Base-by-base conservation (phyloP, 2,113 vertebrate species). In the Cacatua alba region DNA sequence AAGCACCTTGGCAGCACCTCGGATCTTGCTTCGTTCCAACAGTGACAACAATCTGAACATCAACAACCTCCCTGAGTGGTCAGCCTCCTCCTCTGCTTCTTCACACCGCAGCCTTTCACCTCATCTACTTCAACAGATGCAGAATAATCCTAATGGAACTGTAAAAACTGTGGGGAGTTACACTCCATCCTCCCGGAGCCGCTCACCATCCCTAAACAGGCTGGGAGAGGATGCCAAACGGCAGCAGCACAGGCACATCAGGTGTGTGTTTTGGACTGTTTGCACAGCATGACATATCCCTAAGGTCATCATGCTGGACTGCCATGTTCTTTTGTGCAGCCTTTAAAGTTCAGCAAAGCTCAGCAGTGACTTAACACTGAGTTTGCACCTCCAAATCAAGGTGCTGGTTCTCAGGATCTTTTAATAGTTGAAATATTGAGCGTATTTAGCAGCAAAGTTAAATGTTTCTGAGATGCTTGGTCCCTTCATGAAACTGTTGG, bases 21-120 rank as follows among this genome's bases (percentile, higher is more conserved):
- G 99, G 85, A 98, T 99, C 94, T 97, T 99, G 86, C 98, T 99
- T 69, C 99, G 99, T 65, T 99, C 99, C 97, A 99, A 99, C 98
- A 99, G 99, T 2, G 99, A 99, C 98, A 99, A 99, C 98, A 99
- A 99, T 95, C 98, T 99, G 67, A 98, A 98, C 88, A 86, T 98
- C 57, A 97, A 98, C 68, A 95, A 97, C 8, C 79, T 98, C 95
- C 98, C 98, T 3, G 98, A 98, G 94, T 98, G 98, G 98, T 97
- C 98, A 28, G 97, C 97, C 55, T 97, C 95, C 85, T 95, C 98
- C 44, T 98, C 98, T 28, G 95, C 98, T 79, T 97, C 98, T 95
- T 96, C 99, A 25, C 99, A 99, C 91, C 99, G 98, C 97, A 99
- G 99, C 98, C 99, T 99, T 97, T 99, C 99, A 8, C 99, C 99